Base-by-base conservation (phyloP, 2,113 vertebrate species). In the Bubalus kerabau region DNA sequence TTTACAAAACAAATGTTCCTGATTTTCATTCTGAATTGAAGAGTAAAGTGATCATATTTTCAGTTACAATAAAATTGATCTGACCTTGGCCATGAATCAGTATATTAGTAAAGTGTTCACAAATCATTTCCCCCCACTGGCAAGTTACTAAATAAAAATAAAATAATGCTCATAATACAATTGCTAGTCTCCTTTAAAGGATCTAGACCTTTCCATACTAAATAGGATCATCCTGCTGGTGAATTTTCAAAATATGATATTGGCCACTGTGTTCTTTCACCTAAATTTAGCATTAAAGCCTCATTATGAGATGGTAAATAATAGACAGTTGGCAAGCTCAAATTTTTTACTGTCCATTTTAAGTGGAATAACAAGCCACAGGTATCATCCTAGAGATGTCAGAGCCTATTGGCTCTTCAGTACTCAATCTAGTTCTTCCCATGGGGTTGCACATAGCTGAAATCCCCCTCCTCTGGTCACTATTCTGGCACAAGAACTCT, bases 131-230 rank as follows among this genome's bases (percentile, higher is more conserved):
- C 46, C 50, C 7, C 46, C 24, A 54, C 23, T 87, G 40, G 10
- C 12, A 90, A 92, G 50, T 94, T 95, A 90, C 67, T 87, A 90
- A 81, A 92, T 83, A 87, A 67, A 91, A 94, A 52, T 94, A 89
- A 91, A 94, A 94, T 87, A 46, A 89, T 82, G 6, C n/a, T 11
- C 59, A 60, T 91, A 85, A 87, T 82, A 64, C 90, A 88, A 83
- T 32, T 60, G 2, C 40, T 62, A 83, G 82, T 82, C 16, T 62
- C 60, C 54, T 90, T 92, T 86, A 92, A 92, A 92, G 26, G 12
- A 90, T 82, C 10, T 94, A 64, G 89, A 97, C 60, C 50, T 56
- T 90, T 87, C 62, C 40, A 36, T 64, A 64, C 32, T 82, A 52
- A 92, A 94, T 64, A 87, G 11, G 54, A 8, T 52, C 92, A 13